Base-by-base conservation (phyloP, 2,113 vertebrate species). In the Tetraodon nigroviridis region DNA sequence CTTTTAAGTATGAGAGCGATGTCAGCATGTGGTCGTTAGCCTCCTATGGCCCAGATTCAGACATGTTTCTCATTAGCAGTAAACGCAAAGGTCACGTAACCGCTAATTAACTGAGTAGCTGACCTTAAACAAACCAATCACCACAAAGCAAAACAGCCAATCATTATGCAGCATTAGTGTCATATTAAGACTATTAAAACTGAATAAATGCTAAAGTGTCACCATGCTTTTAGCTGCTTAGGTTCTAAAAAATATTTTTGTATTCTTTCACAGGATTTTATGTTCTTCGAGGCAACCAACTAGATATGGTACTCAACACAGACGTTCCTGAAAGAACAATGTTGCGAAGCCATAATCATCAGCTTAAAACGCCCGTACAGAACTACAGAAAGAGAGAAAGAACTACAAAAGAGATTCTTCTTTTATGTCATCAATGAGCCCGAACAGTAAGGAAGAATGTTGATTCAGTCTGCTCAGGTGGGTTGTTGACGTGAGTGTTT, bases 231-330 rank as follows among this genome's bases (percentile, higher is more conserved):
- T 12, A 32, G 18, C 61, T 29, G 22, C 20, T 67, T 58, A 22
- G 14, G 52, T 56, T 44, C 47, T 11, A 24, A 16, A n/a, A n/a
- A 20, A 6, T 45, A 42, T 56, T 40, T 16, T 24, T 42, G 1
- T 45, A n/a, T 45, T 48, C 54, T 27, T 59, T 6, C 66, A 27
- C 79, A 96, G 94, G 93, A 96, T 81, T 97, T 92, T 83, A 95
- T 95, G 93, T 95, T 91, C 87, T 96, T 95, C 82, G 94, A 96
- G 79, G 42, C 73, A 3, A 81, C 79, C 15, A 80, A 79, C 79
- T 84, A 79, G 76, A 32, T 64, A 55, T 61, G 63, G 59, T 58
- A 41, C 49, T 1, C 46, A 48, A 73, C 52, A 50, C 44, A 27
- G 53, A 67, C 66, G 70, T 70, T 80, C 47, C 57, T 62, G 71